phyloP scores from a whole-genome alignment of 1,140 invertebrate species.

The Drosophila yakuba region DNA sequence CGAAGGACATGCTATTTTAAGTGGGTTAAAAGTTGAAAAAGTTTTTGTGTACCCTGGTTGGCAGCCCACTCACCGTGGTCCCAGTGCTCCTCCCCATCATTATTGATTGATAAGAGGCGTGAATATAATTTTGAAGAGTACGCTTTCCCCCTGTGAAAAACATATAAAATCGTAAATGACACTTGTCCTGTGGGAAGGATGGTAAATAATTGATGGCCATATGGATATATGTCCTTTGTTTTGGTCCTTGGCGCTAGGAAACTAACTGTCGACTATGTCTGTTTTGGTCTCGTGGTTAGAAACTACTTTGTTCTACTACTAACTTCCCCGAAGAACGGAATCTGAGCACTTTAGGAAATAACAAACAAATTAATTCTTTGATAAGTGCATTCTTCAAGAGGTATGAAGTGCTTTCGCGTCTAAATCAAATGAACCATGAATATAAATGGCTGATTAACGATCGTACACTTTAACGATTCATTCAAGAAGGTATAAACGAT shows the following conservation, averaged over 20 bases:
- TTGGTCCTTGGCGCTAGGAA: neutral
- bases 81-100: constrained; percentile 29
- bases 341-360: no score
- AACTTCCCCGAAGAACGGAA: no score
- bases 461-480: neutral
- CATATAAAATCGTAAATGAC: constrained; percentile 42
- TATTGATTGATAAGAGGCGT: constrained; percentile 68
- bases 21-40: constrained; percentile 82
- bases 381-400: no score
- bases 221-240: neutral
- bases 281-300: no score
- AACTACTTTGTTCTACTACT: no score
- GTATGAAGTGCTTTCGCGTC: neutral
- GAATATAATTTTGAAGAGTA: constrained; percentile 13
- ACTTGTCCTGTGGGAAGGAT: neutral
- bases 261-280: neutral
- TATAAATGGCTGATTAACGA: neutral
- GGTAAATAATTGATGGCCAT: constrained; percentile 15
- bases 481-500: neutral
- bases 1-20: constrained; percentile 82
- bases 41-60: constrained; percentile 49
- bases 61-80: constrained; percentile 31
- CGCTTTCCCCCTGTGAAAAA: neutral
- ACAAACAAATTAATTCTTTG: no score
- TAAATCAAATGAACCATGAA: neutral